Evolutionary conservation across 2,113 vertebrate species (phyloP), one percentile per base, ranked within the genome.

Genomic region (Crotalus horridus): DNA sequence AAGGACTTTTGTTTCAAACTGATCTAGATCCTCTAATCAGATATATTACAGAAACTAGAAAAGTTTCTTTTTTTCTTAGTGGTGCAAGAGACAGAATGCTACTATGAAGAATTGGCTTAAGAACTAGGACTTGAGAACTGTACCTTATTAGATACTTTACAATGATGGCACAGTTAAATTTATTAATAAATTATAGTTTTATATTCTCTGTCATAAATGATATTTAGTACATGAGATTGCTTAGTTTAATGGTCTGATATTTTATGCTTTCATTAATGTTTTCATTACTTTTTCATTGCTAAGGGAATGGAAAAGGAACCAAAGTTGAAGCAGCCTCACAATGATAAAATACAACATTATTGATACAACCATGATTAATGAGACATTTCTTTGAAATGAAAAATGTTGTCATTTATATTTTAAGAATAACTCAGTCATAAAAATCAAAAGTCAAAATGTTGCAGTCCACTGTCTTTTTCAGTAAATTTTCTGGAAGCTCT

Each of bases 141-240:
- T 26, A 21, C 17, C 74, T 43, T 54, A 51, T 69, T 54, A 88
- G 29, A 69, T 53, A 11, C 1, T 74, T 74, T 81, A 54, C 12
- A 92, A 64, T 46, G 33, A 48, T 23, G 15, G 9, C 61, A 43
- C 21, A 33, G 55, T 51, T 87, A 85, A 94, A 59, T 55, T 43
- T 93, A 0, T 89, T 55, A 93, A 24, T 92, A 93, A 93, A 20
- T 26, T 29, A 1, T 85, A 89, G 39, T 92, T n/a, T 48, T 59
- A 81, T 17, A 94, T 20, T 1, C 0, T 1, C 7, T 39, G 46
- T 89, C n/a, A 29, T 12, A 20, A 91, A 3, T 17, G 61, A 6
- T 43, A 6, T 85, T 61, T 29, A 89, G 39, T 20, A 26, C 12
- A 81, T 46, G 4, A 51, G 20, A 13, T 69, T 94, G n/a, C 48